Base-by-base conservation (phyloP, 2,113 vertebrate species). In the Oreochromis tanganicae region DNA sequence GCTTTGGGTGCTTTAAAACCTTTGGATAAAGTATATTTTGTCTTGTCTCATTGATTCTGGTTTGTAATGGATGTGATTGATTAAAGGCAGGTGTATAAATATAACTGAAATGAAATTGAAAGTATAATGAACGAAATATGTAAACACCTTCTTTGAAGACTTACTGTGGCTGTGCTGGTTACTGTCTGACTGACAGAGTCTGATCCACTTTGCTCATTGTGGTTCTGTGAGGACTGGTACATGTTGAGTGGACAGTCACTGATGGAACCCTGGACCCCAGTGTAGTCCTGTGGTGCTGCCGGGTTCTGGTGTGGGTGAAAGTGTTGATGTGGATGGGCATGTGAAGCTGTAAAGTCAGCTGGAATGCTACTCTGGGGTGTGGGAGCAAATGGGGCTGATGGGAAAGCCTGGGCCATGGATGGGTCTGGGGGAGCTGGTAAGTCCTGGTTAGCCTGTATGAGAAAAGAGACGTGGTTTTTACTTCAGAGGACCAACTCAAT, bases 161-260 rank as follows among this genome's bases (percentile, higher is more conserved):
- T 98, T 98, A 99, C 98, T 97, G 98, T 99, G 96, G 98, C 98
- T 84, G 98, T 99, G 95, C 97, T 98, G 50, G 98, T 97, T 94
- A 99, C 98, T 27, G 97, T 97, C 96, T 98, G 98, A 95, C 97
- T 96, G 93, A 96, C 96, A 87, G 96, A 96, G 94, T 98, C 98
- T 17, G 97, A 93, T 7, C 96, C 96, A 48, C 96, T 97, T 90
- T 96, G 98, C 96, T 98, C 98, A 0, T 96, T 97, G 97, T 98
- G 98, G 92, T 97, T 96, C 97, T 98, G 98, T 68, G 97, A 96
- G 78, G 98, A 94, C 91, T 97, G 97, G 95, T 98, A 99, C 96
- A 99, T 97, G 96, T 96, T 98, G 97, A 99, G 96, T 78, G 97
- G 97, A 97, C 98, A 98, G 96, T 99, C 98, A 48, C 97, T 96